Evolutionary conservation across 2,797 vertebrate species (phyloP).

Genomic region (Synanceia verrucosa): DNA sequence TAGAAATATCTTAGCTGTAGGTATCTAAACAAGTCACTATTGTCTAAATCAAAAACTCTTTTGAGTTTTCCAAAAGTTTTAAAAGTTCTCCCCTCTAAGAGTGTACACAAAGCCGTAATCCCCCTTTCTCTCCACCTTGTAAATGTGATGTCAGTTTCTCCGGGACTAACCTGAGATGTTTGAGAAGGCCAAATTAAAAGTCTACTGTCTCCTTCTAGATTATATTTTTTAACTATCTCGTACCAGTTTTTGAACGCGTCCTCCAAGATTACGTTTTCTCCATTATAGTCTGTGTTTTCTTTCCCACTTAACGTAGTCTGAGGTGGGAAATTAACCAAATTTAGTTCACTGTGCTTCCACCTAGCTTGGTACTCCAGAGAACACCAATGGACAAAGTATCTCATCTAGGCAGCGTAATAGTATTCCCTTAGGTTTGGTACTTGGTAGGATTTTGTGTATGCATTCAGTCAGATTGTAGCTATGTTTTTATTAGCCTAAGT

Average conservation of each 20-base stretch:
- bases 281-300: too few species aligned
- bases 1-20: constrained; percentile 2
- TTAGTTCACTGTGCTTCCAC: too few species aligned
- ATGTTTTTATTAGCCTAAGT: too few species aligned
- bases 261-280: not conserved
- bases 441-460: too few species aligned
- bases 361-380: too few species aligned
- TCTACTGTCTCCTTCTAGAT: too few species aligned
- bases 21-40: not conserved
- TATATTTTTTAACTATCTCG: not conserved
- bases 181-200: too few species aligned
- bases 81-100: too few species aligned
- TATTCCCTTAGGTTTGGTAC: not conserved
- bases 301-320: too few species aligned
- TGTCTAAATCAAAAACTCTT: not conserved
- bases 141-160: not conserved
- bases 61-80: constrained; percentile 2
- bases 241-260: not conserved
- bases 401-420: not conserved
- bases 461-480: too few species aligned
- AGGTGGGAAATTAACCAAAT: too few species aligned
- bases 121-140: not conserved
- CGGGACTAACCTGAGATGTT: not conserved
- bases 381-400: not conserved
- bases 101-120: not conserved